Base-by-base conservation (phyloP, 2,113 vertebrate species). In the Anguilla rostrata region DNA sequence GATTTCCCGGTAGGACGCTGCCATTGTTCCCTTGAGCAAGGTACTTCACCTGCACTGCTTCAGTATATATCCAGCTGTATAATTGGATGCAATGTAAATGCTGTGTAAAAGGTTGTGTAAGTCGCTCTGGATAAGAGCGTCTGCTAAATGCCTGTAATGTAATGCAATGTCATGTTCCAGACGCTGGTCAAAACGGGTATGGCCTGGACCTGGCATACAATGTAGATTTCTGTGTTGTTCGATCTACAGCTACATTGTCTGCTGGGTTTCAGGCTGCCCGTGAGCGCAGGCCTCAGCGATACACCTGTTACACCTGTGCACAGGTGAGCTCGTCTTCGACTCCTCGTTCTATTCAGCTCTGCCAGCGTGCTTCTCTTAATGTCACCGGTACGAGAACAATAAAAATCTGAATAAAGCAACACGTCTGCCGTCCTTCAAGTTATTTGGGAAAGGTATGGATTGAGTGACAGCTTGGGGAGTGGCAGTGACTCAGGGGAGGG, bases 241-340 rank as follows among this genome's bases (percentile, higher is more conserved):
- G 92, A 95, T 94, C 94, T 98, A 99, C 98, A 99, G 98, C 98
- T 99, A 99, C 98, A 99, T 99, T 99, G 98, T 99, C 98, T 99
- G 98, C 98, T 99, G 98, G 98, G 98, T 99, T 99, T 99, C 98
- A 97, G 96, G 92, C 94, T 94, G 81, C 92, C 94, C 95, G 95
- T 94, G 1, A 83, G 6, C 84, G 7, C 85, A 84, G 34, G 75
- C 66, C 63, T 81, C 80, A 60, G 1, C 3, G 18, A 15, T 82
- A 63, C 16, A 41, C 43, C 43, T 7, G 43, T 7, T 7, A 3
- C 43, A 7, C 43, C 43, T 26, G 2, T 26, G 18, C 18, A 22
- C 22, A 66, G 26, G 26, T 75, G 26, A 29, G 26, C 11, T 75
- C 22, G 34, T 34, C 26, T 5, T 75, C 8, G 34, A 29, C 11